Evolutionary conservation across 2,113 vertebrate genomes (phyloP).

Genomic region (Hippocampus mohnikei): DNA sequence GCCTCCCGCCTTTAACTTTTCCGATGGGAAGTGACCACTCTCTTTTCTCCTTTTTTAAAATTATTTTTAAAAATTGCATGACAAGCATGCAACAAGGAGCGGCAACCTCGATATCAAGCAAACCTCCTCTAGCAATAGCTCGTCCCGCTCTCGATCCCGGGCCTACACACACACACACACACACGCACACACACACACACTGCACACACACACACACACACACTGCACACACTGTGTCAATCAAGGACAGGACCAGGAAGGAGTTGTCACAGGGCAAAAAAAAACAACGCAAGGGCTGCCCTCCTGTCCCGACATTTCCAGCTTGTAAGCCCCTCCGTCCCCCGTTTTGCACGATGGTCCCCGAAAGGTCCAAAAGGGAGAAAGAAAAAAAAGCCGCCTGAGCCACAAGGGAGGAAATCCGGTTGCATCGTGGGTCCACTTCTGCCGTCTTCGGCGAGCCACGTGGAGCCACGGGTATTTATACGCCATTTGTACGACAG

Average conservation of each 20-base stretch:
- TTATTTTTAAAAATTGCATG: constrained; percentile 3
- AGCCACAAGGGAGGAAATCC: background rate
- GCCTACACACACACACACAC: background rate
- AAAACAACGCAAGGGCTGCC: constrained; percentile 50
- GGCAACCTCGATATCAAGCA: constrained; percentile 45
- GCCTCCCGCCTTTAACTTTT: constrained; percentile 66
- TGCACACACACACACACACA: constrained; percentile 5
- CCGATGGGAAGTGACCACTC: constrained; percentile 51
- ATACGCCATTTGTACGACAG: constrained; percentile 64
- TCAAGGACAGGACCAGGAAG: constrained; percentile 55
- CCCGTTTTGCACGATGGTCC: constrained; percentile 26
- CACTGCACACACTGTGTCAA: constrained; percentile 28
- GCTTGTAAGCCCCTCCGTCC: constrained; percentile 8
- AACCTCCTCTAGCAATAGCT: constrained; percentile 66
- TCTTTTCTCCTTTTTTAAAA: too few relatives aligned
- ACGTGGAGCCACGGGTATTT: constrained; percentile 48
- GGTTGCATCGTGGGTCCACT: constrained; percentile 39
- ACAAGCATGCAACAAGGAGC: constrained; percentile 63
- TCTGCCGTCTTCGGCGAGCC: background rate
- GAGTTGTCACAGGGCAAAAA: constrained; percentile 4
- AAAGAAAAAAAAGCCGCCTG: constrained; percentile 25
- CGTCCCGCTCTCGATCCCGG: constrained; percentile 19
- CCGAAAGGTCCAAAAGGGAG: constrained; percentile 37
- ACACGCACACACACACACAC: background rate
- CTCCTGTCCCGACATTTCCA: constrained; percentile 20